A percentile compares a stretch with the other conserved stretches of the same genome.
These are phyloP conservation scores for Operophtera brumata DNA, from an alignment of 2,888 invertebrate genomes.

Conservation along the genomic window DNA sequence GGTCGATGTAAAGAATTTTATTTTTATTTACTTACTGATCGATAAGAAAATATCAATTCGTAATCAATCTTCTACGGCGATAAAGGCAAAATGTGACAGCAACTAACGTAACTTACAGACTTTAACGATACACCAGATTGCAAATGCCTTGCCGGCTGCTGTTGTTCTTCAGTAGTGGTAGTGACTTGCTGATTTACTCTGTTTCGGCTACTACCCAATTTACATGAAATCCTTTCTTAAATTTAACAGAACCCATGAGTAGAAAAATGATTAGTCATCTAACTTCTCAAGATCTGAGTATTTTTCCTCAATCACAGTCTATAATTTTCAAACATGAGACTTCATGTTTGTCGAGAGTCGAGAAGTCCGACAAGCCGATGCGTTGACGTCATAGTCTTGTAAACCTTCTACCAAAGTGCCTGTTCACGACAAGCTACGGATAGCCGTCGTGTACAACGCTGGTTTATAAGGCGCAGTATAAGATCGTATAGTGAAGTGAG, in stretches of 20 bases:
- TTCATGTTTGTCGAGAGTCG: constrained; percentile 73
- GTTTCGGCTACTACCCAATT: neutral
- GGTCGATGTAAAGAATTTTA: constrained; percentile 60
- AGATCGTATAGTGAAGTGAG: constrained; percentile 33
- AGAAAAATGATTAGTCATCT: constrained; percentile 21
- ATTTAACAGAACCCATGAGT: neutral
- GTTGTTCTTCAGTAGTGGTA: neutral
- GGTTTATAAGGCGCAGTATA: constrained; percentile 35
- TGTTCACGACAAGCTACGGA: constrained; percentile 40
- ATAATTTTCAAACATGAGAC: constrained; percentile 68
- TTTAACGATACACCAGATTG: neutral
- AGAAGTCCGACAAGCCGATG: constrained; percentile 77
- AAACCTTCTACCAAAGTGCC: constrained; percentile 58
- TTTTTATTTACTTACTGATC: constrained; percentile 43
- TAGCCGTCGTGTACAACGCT: constrained; percentile 48
- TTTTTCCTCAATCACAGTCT: constrained; percentile 58
- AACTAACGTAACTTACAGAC: neutral
- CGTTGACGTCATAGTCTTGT: constrained; percentile 78
- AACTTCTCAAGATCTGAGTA: constrained; percentile 27
- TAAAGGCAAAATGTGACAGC: neutral
- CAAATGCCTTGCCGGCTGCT: neutral
- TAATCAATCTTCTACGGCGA: constrained; percentile 31
- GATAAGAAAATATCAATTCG: constrained; percentile 41
- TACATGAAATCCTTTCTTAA: neutral
- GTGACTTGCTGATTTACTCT: neutral